Evolutionary conservation across 2,797 vertebrate species (phyloP).

Genomic region (Hippopotamyrus pictus): DNA sequence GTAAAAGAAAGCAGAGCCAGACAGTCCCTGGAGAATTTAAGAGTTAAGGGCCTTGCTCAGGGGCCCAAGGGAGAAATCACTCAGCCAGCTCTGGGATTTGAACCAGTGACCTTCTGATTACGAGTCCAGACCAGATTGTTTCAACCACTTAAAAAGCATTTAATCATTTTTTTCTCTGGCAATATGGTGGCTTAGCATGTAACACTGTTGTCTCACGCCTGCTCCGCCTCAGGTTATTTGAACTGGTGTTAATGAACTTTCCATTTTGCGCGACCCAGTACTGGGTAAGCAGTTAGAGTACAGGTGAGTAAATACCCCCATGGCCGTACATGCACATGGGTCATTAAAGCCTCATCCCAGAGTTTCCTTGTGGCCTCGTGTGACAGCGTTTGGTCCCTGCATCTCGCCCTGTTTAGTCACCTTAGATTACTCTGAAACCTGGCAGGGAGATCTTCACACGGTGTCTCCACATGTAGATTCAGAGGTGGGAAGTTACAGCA

Average conservation of each 20-base stretch:
- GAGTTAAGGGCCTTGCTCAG: background rate
- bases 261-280: background rate
- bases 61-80: background rate
- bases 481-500: background rate
- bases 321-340: background rate
- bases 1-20: background rate
- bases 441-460: background rate
- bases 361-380: background rate
- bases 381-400: background rate
- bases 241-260: background rate
- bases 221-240: background rate
- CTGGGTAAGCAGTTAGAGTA: background rate
- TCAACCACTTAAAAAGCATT: background rate
- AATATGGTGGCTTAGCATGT: background rate
- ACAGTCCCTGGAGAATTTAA: background rate
- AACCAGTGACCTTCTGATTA: background rate
- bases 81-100: background rate
- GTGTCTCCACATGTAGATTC: background rate
- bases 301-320: background rate
- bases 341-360: background rate
- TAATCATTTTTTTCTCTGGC: background rate
- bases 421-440: background rate
- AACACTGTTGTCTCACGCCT: background rate
- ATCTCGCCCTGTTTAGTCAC: background rate
- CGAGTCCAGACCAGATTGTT: background rate